Evolutionary conservation across 2,113 vertebrate genomes (phyloP).

Genomic region (Xenotilapia flavipinnis): DNA sequence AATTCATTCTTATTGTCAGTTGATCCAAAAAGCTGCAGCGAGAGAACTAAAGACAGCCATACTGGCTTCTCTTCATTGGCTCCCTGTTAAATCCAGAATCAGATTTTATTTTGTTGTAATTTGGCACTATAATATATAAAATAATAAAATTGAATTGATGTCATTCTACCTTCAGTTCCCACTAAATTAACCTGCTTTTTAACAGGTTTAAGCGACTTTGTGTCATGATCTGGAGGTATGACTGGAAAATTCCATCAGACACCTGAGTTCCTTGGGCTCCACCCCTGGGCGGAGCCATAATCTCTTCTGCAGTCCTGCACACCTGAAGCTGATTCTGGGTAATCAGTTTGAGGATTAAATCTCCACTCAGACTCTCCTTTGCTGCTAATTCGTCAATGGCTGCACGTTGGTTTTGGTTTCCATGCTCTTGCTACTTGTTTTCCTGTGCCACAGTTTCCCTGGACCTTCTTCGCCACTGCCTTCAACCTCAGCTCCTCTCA

Average conservation of each 20-base stretch:
- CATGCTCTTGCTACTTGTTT: neutral
- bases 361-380: neutral
- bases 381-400: rapidly evolving
- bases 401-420: rapidly evolving
- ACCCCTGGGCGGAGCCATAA: neutral
- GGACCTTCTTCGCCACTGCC: neutral
- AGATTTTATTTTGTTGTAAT: neutral
- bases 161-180: neutral
- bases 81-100: neutral
- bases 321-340: neutral
- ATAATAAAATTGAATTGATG: neutral
- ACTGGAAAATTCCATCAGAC: neutral
- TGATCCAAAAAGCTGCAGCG: neutral
- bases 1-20: neutral
- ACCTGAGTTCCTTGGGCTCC: neutral
- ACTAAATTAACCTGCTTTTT: neutral
- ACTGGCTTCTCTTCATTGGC: neutral
- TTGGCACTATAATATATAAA: neutral
- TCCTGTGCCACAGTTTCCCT: neutral
- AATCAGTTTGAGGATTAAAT: neutral
- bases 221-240: neutral
- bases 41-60: neutral
- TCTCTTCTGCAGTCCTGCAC: neutral
- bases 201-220: neutral
- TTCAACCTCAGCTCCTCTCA: neutral